Evolutionary conservation across 2,797 vertebrate genomes (phyloP), one percentile per base, ranked within the genome.

Genomic region (Hirundo rustica): DNA sequence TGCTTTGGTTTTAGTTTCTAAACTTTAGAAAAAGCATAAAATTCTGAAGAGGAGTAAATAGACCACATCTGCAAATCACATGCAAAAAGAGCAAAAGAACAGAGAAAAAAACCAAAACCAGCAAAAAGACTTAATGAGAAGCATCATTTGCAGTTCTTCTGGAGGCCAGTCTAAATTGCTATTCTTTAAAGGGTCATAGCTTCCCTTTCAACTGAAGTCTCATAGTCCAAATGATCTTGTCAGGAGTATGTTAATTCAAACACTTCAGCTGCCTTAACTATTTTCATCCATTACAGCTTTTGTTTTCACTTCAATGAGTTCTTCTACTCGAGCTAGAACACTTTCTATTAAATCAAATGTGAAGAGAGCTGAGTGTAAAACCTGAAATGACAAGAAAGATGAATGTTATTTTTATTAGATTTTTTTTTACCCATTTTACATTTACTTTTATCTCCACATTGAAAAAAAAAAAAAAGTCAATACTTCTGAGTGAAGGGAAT

Each of bases 341-440:
- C 99, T 99, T 98, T 99, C 99, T 97, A 99, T 99, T 96, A 99
- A 98, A 98, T 99, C 99, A 96, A 99, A 99, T 10, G 99, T 99
- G 97, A 99, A 99, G 97, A 99, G 96, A 81, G 99, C 99, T 1
- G 99, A 99, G 96, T 99, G 98, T 81, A 99, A 96, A 92, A 99
- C 99, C 99, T 99, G 97, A 85, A 97, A 98, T 79, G 93, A 93
- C 95, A 97, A 76, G 62, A 94, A 73, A 95, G 86, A 95, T 93
- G 20, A 81, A 72, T 48, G 73, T 93, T 88, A 91, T 42, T 95
- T 87, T 95, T 73, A 73, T 67, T 72, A 57, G 21, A 34, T 12
- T 48, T 51, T 55, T 55, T 57, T 70, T 58, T 34, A 58, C 42
- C 25, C 55, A 44, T 72, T 79, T 44, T 83, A 72, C 16, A 64